Base-by-base conservation (phyloP, 2,797 vertebrate genomes). In the Spheniscus humboldti region DNA sequence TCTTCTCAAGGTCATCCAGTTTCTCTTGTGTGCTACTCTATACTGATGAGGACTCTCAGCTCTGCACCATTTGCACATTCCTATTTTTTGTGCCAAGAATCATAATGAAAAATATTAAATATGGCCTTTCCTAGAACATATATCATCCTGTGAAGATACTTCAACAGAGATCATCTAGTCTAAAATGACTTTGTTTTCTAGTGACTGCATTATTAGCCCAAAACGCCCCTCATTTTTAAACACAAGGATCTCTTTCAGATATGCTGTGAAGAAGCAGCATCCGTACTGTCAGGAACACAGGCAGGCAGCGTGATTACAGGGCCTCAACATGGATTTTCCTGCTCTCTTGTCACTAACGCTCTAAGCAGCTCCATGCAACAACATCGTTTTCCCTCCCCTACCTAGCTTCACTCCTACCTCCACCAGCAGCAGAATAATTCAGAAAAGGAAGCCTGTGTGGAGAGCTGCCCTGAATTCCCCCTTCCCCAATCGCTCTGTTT, bases 21-120 rank as follows among this genome's bases (percentile, higher is more conserved):
- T 88, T 86, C 53, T 80, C 73, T 52, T 39, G 35, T 56, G 41
- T 48, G 50, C 63, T 73, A 4, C 23, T 50, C 37, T 63, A 5
- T 27, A 45, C 71, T 50, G 45, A 33, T 37, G 82, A 91, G 37
- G 68, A 48, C 43, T 28, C 53, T 57, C 48, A 41, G 20, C 23
- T 85, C 79, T 41, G 30, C 53, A 71, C n/a, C 28, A 86, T 88
- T 86, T 93, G 37, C 88, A 77, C 62, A 77, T 47, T 80, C 69
- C 37, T 43, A 86, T 62, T 68, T 88, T 90, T 86, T 81, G 48
- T 93, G 92, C 93, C 94, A 96, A 93, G 69, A 69, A 72, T 83
- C 23, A 27, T 93, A 95, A 95, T 95, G 87, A 79, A 92, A 94
- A 94, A 86, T 77, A 92, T 86, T 90, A 88, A 95, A 91, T 92